Percentiles rank a stretch among this genome's conserved stretches.
These are phyloP conservation scores for Leptinotarsa rubiginosa DNA, from an alignment of 2,888 invertebrate species.

Conservation along the genomic window DNA sequence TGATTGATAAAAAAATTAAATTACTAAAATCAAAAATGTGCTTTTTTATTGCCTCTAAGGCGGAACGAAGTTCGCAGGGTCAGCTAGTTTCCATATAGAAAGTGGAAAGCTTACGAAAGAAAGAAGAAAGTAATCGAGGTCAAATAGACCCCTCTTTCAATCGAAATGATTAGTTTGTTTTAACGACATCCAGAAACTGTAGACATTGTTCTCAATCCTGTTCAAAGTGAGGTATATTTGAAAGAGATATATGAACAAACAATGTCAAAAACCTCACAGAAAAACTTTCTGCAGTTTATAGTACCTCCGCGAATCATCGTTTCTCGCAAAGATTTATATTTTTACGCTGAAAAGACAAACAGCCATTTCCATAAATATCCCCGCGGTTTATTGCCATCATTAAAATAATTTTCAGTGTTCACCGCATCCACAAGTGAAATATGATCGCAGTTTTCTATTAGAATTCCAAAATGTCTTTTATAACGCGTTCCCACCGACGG, in stretches of 20 bases:
- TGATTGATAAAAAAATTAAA: too few species aligned
- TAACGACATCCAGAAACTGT: too few species aligned
- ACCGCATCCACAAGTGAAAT: constrained; percentile 61
- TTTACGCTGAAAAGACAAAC: constrained; percentile 43
- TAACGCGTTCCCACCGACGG: constrained; percentile 53
- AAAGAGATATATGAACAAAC: background rate
- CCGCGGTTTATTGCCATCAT: constrained; percentile 61
- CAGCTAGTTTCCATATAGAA: too few species aligned
- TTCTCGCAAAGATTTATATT: constrained; percentile 18
- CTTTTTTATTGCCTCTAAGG: too few species aligned
- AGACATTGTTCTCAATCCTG: too few species aligned
- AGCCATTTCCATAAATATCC: constrained; percentile 58
- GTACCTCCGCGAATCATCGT: background rate
- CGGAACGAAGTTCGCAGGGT: too few species aligned
- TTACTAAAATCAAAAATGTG: too few species aligned
- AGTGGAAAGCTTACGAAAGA: too few species aligned
- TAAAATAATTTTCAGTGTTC: constrained; percentile 63
- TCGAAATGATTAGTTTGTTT: too few species aligned
- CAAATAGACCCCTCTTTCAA: too few species aligned
- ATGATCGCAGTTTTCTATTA: constrained; percentile 62
- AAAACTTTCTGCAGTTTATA: constrained; percentile 2
- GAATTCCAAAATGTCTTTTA: constrained; percentile 59
- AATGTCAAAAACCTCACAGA: constrained; percentile 4
- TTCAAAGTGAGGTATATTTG: background rate
- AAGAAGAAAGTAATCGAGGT: too few species aligned